phyloP scores from a whole-genome alignment of 2,797 vertebrate genomes.

The Sebastes baramenuke region DNA sequence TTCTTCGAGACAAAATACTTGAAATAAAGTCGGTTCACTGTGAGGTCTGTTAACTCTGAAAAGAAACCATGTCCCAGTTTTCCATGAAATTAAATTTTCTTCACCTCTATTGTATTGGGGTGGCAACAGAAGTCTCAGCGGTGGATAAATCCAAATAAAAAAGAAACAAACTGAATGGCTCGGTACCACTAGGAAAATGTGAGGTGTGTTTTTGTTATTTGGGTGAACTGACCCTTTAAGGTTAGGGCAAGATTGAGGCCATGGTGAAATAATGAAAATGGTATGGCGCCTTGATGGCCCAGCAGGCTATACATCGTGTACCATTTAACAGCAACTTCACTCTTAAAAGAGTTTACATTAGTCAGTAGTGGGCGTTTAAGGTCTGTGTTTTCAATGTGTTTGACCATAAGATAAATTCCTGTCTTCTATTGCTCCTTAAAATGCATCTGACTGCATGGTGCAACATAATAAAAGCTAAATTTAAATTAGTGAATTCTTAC shows the following conservation, averaged over 20 bases:
- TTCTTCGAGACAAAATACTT: background rate
- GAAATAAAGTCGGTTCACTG: background rate
- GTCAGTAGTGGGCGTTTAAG: background rate
- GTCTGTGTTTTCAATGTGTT: background rate
- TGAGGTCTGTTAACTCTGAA: background rate
- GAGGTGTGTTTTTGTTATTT: background rate
- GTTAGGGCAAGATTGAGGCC: background rate
- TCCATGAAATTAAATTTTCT: background rate
- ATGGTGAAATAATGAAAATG: constrained; percentile 18
- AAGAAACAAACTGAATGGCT: background rate
- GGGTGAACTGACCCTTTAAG: constrained; percentile 4
- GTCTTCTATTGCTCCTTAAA: background rate
- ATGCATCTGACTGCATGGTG: background rate
- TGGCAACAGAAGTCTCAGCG: background rate
- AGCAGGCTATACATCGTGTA: background rate
- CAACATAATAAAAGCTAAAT: background rate
- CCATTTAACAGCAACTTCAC: background rate
- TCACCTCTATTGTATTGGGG: background rate
- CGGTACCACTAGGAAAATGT: background rate
- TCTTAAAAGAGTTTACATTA: background rate
- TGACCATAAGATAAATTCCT: background rate
- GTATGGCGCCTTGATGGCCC: background rate
- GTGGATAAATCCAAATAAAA: background rate
- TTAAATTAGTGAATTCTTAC: background rate
- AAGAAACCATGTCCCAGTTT: background rate